phyloP scores from a whole-genome alignment of 2,888 invertebrate species.

The Pristionchus entomophagus region DNA sequence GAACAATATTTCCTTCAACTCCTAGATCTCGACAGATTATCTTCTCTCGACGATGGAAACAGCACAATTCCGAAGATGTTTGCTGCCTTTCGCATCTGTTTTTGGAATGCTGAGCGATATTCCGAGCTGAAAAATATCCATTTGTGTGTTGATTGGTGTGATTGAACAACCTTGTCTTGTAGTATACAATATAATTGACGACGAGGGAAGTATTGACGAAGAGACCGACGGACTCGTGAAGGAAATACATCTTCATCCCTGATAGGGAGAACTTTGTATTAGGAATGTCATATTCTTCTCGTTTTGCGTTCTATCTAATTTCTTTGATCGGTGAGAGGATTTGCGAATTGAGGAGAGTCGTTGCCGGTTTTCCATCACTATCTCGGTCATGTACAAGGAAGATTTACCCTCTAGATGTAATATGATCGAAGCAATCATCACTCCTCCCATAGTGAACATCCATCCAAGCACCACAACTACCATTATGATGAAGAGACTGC shows the following conservation, averaged over 20 bases:
- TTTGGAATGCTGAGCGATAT: neutral
- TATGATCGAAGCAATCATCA: neutral
- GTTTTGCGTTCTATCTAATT: no score
- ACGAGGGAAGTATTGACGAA: conserved; percentile 40
- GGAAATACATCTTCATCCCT: conserved; percentile 37
- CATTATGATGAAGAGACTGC: conserved; percentile 32
- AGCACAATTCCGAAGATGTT: neutral
- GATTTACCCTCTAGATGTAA: neutral
- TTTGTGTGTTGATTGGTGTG: no score
- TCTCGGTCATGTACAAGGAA: neutral
- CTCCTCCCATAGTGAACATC: conserved; percentile 21
- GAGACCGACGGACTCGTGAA: conserved; percentile 21
- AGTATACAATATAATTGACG: conserved; percentile 27
- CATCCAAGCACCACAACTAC: conserved; percentile 23
- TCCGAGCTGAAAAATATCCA: conserved; percentile 8
- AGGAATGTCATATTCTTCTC: neutral
- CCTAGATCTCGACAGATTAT: neutral
- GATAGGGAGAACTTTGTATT: neutral
- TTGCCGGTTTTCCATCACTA: no score
- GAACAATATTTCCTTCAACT: no score
- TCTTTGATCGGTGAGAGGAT: no score
- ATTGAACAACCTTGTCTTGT: conserved; percentile 29
- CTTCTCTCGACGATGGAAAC: neutral
- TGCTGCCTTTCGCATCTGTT: neutral
- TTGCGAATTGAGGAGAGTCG: no score